phyloP scores from a whole-genome alignment of 2,888 invertebrate genomes.

The Cybosia mesomella region DNA sequence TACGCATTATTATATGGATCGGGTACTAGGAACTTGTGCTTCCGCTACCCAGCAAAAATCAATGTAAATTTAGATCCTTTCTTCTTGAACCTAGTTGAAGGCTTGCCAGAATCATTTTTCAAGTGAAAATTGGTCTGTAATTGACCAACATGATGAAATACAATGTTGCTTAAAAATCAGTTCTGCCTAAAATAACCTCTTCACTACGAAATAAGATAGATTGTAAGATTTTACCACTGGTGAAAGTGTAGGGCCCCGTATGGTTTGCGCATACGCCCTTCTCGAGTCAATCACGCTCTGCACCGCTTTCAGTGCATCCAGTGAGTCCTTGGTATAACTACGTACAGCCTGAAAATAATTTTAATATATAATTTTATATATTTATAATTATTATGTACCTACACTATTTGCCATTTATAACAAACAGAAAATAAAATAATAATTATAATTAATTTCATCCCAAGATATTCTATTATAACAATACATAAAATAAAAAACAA shows the following conservation, averaged over 20 bases:
- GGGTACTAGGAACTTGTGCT: neutral
- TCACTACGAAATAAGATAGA: neutral
- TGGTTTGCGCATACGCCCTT: conserved; percentile 44
- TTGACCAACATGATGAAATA: no score
- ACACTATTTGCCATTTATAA: no score
- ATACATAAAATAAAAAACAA: no score
- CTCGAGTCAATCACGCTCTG: conserved; percentile 64
- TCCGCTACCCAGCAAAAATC: neutral
- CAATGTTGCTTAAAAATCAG: no score
- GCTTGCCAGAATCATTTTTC: no score
- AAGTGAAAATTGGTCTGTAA: no score
- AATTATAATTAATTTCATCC: neutral
- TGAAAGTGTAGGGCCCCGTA: conserved; percentile 29
- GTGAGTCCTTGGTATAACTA: conserved; percentile 49
- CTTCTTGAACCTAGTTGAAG: no score
- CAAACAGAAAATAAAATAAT: no score
- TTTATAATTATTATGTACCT: neutral
- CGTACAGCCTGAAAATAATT: conserved; percentile 52
- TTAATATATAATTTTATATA: neutral
- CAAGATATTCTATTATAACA: neutral
- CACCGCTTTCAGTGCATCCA: conserved; percentile 68
- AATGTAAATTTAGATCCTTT: no score
- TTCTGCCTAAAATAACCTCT: no score
- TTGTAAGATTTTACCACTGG: conserved; percentile 33
- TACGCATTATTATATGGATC: neutral